phyloP scores from a whole-genome alignment of 1,140 invertebrate genomes.

The Hestina assimilis region DNA sequence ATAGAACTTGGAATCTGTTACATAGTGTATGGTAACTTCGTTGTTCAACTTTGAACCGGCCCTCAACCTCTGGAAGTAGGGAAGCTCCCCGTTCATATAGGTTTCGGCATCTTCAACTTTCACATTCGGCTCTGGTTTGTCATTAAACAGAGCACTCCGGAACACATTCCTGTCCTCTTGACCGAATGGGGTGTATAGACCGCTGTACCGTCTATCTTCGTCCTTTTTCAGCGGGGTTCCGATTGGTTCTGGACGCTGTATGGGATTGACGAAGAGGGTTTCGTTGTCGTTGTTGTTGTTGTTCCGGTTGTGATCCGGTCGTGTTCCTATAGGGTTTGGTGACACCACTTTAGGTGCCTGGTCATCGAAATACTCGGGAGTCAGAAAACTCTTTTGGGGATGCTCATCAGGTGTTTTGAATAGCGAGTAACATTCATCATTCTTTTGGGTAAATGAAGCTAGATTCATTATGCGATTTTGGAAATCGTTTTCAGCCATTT shows the following conservation, averaged over 20 bases:
- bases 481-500: conserved; percentile 42
- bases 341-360: conserved; percentile 50
- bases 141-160: conserved; percentile 62
- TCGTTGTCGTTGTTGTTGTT: conserved; percentile 49
- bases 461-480: conserved; percentile 60
- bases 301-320: conserved; percentile 40
- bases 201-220: conserved; percentile 38
- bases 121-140: conserved; percentile 37
- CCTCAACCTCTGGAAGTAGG: conserved; percentile 77
- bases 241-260: conserved; percentile 61
- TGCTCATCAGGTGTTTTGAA: conserved; percentile 59
- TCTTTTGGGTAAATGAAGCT: conserved; percentile 66
- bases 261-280: conserved; percentile 52
- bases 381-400: conserved; percentile 50
- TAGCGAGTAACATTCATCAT: conserved; percentile 66
- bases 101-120: conserved; percentile 28
- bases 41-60: conserved; percentile 79
- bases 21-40: conserved; percentile 80
- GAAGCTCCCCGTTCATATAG: conserved; percentile 54
- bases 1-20: conserved; percentile 79
- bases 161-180: conserved; percentile 67
- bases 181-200: conserved; percentile 70
- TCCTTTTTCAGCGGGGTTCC: conserved; percentile 60
- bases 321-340: conserved; percentile 61
- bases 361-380: conserved; percentile 49